Evolutionary conservation across 2,113 vertebrate genomes (phyloP).

Genomic region (Mystacornis crossleyi): DNA sequence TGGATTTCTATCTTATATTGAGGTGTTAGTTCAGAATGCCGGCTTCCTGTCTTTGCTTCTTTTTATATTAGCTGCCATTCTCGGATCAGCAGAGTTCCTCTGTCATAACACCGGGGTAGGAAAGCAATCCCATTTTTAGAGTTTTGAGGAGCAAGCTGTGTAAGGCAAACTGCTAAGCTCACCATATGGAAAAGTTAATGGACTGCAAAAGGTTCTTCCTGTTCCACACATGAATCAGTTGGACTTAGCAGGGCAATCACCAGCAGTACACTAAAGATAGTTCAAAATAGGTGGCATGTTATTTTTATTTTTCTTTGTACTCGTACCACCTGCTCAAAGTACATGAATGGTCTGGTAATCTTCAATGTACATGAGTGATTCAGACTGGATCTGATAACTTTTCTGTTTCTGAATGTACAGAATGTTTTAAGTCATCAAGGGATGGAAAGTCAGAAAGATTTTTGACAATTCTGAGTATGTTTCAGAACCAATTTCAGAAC

Average conservation of each 20-base stretch:
- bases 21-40: not conserved
- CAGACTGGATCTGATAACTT: not conserved
- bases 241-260: not conserved
- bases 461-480: not conserved
- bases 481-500: not conserved
- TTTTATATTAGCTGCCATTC: not conserved
- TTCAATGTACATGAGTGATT: not conserved
- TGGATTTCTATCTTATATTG: not conserved
- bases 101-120: not conserved
- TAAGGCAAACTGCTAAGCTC: conserved; percentile 26
- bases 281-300: not conserved
- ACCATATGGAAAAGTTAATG: conserved; percentile 31
- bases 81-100: not conserved
- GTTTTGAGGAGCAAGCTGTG: not conserved
- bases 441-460: not conserved
- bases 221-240: not conserved
- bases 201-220: conserved; percentile 3
- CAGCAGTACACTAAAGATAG: not conserved
- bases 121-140: conserved; percentile 10
- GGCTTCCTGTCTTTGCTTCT: not conserved
- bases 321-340: not conserved
- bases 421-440: not conserved
- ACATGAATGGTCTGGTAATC: not conserved
- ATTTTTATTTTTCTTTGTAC: not conserved
- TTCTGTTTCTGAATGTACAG: not conserved